These are phyloP conservation scores for Sinhomidia bicolor DNA, from an alignment of 2,888 invertebrate species.

Conservation along the genomic window DNA sequence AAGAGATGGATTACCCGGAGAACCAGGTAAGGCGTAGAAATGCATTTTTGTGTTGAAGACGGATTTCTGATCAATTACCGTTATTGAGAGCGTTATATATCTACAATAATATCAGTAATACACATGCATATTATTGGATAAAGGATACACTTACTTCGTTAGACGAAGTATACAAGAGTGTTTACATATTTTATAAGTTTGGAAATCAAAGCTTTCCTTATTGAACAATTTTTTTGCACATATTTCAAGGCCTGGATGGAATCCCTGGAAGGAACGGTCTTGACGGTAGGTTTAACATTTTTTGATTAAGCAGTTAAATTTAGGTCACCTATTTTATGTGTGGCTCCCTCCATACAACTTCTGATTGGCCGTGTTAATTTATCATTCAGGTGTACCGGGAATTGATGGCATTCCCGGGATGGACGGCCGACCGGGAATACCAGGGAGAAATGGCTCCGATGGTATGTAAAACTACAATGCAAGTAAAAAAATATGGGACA, in stretches of 20 bases:
- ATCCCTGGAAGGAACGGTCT: conserved; percentile 88
- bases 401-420: conserved; percentile 82
- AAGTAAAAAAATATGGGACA: background rate
- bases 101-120: no score
- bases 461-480: conserved; percentile 83
- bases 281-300: conserved; percentile 83
- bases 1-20: conserved; percentile 93
- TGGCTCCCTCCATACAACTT: background rate
- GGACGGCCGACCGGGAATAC: conserved; percentile 82
- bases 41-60: no score
- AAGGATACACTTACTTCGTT: no score
- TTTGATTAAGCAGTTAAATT: no score
- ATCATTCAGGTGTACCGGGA: conserved; percentile 84
- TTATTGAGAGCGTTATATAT: no score
- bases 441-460: conserved; percentile 86
- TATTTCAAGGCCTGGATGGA: conserved; percentile 87
- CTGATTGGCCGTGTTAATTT: background rate
- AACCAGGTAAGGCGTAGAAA: conserved; percentile 86
- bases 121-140: no score
- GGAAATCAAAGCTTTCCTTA: no score
- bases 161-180: no score
- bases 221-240: no score
- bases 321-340: no score
- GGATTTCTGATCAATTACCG: no score
- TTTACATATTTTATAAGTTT: no score